Conservation (phyloP, 2,797 vertebrate species). For the Menidia menidia region DNA sequence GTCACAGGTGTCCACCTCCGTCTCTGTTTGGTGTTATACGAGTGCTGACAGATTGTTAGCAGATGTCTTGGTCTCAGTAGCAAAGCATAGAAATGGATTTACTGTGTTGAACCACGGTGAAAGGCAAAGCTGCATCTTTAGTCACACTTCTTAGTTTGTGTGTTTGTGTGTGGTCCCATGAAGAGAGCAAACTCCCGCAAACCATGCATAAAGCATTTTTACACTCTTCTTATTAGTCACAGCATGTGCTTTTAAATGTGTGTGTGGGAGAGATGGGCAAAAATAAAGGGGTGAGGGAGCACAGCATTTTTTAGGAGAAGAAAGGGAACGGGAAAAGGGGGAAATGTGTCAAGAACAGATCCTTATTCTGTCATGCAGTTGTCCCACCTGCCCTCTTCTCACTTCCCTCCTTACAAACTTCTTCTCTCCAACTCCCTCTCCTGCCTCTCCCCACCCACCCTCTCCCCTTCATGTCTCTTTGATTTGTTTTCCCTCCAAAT, state of each 20-base stretch:
- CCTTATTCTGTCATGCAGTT: slow-evolving; percentile 78
- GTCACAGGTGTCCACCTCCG: slow-evolving; percentile 54
- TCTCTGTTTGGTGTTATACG: slow-evolving; percentile 39
- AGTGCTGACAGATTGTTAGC: slow-evolving; percentile 65
- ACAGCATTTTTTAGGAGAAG: slow-evolving; percentile 29
- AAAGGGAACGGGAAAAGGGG: slow-evolving; percentile 54
- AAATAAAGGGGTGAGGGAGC: slow-evolving; percentile 38
- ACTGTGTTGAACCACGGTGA: slow-evolving; percentile 51
- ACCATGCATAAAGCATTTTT: slow-evolving; percentile 71
- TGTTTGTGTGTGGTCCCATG: slow-evolving; percentile 67
- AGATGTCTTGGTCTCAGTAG: slow-evolving; percentile 65
- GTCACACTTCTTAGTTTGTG: slow-evolving; percentile 43
- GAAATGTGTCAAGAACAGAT: slow-evolving; percentile 75
- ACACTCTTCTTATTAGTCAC: slow-evolving; percentile 77
- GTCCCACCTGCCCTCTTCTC: slow-evolving; percentile 72
- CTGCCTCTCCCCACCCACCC: slow-evolving; percentile 24
- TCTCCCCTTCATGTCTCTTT: slow-evolving; percentile 71
- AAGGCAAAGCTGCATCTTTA: slow-evolving; percentile 66
- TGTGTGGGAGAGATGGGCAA: slow-evolving; percentile 23
- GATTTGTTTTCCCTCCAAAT: slow-evolving; percentile 81
- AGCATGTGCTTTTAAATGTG: slow-evolving; percentile 51
- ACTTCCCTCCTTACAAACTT: slow-evolving; percentile 29
- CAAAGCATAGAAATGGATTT: slow-evolving; percentile 62
- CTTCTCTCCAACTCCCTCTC: slow-evolving; percentile 52
- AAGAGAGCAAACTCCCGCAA: slow-evolving; percentile 49